Percentiles rank a stretch among this genome's conserved stretches.
phyloP scores from a whole-genome alignment of 2,113 vertebrate species.

The Dromaius novaehollandiae region DNA sequence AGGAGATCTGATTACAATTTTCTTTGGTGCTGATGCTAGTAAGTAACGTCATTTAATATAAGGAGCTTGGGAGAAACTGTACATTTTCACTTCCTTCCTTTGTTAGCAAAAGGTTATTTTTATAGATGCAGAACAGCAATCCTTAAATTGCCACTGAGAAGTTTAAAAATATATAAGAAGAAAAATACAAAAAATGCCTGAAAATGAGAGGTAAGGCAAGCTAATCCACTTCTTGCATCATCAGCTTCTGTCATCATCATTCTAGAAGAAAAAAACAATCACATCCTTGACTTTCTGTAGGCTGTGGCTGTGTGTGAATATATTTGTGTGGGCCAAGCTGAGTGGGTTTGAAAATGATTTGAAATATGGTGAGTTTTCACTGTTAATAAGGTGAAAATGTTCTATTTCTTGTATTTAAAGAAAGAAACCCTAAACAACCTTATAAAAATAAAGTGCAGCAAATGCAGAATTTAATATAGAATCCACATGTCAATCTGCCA shows the following conservation, averaged over 20 bases:
- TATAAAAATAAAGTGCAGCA: conserved; percentile 35
- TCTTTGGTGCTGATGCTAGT: not conserved
- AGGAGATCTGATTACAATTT: not conserved
- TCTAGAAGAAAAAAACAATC: not conserved
- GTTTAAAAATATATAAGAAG: not conserved
- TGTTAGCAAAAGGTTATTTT: not conserved
- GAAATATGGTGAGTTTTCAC: conserved; percentile 21
- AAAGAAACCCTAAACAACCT: not conserved
- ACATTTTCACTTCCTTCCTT: not conserved
- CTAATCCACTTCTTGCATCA: not conserved
- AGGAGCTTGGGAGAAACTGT: not conserved
- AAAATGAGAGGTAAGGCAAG: not conserved
- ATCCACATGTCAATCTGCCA: conserved; percentile 54
- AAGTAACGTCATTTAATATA: not conserved
- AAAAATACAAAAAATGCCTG: not conserved
- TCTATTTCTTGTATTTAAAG: conserved; percentile 36
- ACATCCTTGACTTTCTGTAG: not conserved
- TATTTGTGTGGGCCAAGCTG: not conserved
- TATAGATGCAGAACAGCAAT: not conserved
- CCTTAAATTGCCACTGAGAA: not conserved
- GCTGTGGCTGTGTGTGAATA: not conserved
- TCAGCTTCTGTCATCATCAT: not conserved
- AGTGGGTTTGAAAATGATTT: not conserved
- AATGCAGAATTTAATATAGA: conserved; percentile 58
- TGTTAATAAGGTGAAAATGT: conserved; percentile 55